Evolutionary conservation across 2,797 vertebrate genomes (phyloP).

Genomic region (Parambassis ranga): DNA sequence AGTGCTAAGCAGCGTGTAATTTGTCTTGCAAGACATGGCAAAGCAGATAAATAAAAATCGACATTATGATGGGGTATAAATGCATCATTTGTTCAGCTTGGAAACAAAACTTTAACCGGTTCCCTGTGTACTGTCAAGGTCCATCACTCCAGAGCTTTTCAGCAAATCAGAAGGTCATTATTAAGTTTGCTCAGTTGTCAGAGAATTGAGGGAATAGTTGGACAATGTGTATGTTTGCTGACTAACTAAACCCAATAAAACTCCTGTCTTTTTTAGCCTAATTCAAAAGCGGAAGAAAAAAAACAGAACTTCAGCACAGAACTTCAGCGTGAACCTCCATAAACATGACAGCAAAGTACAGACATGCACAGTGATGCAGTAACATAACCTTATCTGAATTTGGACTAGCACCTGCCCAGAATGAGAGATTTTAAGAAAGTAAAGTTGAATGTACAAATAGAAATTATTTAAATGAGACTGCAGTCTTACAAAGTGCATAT

Average conservation of each 20-base stretch:
- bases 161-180: background rate
- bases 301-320: no score
- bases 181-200: background rate
- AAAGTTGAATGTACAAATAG: background rate
- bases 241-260: no score
- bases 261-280: no score
- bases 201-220: background rate
- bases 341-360: no score
- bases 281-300: no score
- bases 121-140: background rate
- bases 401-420: no score
- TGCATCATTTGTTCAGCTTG: background rate
- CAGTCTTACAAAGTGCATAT: conserved; percentile 5
- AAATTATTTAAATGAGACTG: conserved; percentile 14
- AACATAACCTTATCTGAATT: no score
- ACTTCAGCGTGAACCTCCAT: no score
- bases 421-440: background rate
- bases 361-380: no score
- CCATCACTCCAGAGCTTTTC: background rate
- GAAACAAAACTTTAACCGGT: background rate
- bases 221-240: background rate
- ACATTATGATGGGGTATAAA: background rate
- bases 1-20: background rate
- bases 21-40: background rate
- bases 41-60: background rate